Evolutionary conservation across 1,140 invertebrate species (phyloP), one percentile per base, ranked within the genome.

Genomic region (Temnothorax longispinosus): DNA sequence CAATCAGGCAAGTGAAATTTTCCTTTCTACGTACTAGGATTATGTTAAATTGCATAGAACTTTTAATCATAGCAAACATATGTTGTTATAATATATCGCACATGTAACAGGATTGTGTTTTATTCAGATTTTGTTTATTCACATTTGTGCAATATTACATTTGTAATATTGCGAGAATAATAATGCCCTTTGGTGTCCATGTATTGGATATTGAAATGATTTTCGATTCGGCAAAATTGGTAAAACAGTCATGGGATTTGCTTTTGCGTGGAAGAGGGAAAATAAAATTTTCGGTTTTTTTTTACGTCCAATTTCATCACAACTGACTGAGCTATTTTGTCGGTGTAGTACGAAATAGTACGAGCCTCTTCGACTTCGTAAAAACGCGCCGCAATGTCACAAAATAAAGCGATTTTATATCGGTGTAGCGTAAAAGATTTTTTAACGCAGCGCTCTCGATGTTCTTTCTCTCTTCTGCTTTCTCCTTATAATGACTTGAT

Each of bases 1-100:
- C 88, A 96, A 96, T 93, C 96, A 97, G 96, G 96, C 96, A 89
- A 95, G 88, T 47, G 27, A 21, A 15, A 52, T 52, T 78, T 44
- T 86, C 18, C 21, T 35, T 21, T 21, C n/a, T 11, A 11, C 27
- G 27, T 13, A 52, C 5, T n/a, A 65, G 10, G 15, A 18, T 4
- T 13, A 15, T 56, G 4, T 58, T 62, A 32, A 74, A 56, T 58
- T 58, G 7, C n/a, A 7, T 38, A 2, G 6, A 54, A 13, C 4
- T 41, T 65, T 65, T 64, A 65, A 65, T 65, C n/a, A 21, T 21
- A 67, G 10, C 18, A 65, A 41, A 27, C 27, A 41, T 65, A 38
- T n/a, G 21, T 65, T 41, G 32, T 10, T 41, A 2, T 15, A 41
- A 27, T 27, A 27, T 27, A 27, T 27, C 27, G 27, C 27, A 69